These are phyloP conservation scores for Marmota flaviventris DNA, from an alignment of 2,113 vertebrate genomes.

Conservation along the genomic window DNA sequence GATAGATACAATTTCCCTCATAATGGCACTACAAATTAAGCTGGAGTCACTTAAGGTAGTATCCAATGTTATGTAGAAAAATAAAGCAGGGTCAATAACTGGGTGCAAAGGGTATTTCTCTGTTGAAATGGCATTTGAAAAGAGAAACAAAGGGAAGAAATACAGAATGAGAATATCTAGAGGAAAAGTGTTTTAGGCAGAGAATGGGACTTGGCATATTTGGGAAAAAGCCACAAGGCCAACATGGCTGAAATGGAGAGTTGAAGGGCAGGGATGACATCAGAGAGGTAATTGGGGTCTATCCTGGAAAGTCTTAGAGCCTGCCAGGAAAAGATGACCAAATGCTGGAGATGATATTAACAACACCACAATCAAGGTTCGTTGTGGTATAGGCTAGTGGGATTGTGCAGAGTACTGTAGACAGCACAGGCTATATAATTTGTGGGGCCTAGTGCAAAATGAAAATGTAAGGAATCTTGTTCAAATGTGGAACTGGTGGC, in stretches of 20 bases:
- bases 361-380: neutral
- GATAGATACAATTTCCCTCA: neutral
- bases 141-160: conserved; percentile 1
- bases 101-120: neutral
- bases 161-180: neutral
- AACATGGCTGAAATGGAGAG: neutral
- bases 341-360: neutral
- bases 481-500: neutral
- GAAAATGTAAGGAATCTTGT: neutral
- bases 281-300: neutral
- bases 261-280: neutral
- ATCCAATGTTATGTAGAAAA: conserved; percentile 8
- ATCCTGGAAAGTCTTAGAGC: neutral
- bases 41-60: neutral
- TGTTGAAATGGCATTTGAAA: conserved; percentile 13
- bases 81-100: neutral
- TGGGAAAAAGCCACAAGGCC: neutral
- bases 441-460: neutral
- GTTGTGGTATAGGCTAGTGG: neutral
- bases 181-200: neutral
- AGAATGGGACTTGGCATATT: neutral
- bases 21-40: conserved; percentile 13
- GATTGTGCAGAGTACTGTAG: neutral
- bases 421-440: neutral
- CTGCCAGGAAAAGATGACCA: neutral